A percentile compares a stretch with the other conserved stretches of the same genome.
phyloP scores from a whole-genome alignment of 2,888 invertebrate genomes.

The Yponomeuta sedellus region DNA sequence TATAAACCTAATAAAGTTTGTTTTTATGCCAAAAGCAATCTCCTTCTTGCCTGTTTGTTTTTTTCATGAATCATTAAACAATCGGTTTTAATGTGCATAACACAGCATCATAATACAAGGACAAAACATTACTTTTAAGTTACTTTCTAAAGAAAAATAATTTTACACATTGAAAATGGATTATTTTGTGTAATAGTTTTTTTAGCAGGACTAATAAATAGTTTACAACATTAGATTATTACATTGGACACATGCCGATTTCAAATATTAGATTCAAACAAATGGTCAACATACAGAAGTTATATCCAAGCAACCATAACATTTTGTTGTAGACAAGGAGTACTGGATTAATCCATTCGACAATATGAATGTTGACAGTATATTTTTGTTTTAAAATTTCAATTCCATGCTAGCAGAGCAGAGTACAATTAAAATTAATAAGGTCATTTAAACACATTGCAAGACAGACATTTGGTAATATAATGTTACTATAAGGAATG shows the following conservation, averaged over 20 bases:
- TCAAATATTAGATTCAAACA: constrained; percentile 1
- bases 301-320: not conserved
- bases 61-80: no score
- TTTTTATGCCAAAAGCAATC: no score
- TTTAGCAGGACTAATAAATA: not conserved
- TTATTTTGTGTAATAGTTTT: not conserved
- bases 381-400: not conserved
- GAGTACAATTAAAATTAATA: not conserved
- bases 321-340: no score
- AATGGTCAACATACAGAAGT: not conserved
- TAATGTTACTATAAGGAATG: not conserved
- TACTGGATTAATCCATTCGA: no score
- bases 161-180: no score
- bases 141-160: no score
- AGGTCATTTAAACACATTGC: not conserved
- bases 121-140: no score
- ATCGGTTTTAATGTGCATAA: no score
- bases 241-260: constrained; percentile 1
- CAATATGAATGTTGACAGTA: no score
- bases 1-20: no score
- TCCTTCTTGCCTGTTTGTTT: no score
- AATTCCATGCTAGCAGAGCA: not conserved
- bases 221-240: not conserved
- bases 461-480: not conserved
- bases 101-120: no score